These are phyloP conservation scores for Melanaphis sacchari DNA, from an alignment of 1,140 invertebrate genomes.

Conservation along the genomic window DNA sequence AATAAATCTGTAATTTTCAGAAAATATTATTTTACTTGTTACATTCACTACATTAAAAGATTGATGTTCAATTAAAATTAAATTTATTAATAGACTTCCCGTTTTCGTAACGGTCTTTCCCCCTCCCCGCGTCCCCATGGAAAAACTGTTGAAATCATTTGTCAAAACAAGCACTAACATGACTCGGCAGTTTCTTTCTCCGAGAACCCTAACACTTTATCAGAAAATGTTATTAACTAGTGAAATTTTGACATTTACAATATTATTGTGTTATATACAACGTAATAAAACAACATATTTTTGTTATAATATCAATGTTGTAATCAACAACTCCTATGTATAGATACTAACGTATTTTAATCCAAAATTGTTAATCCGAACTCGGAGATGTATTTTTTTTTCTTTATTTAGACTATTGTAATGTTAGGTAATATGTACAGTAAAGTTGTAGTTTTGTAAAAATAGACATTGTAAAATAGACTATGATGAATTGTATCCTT, in stretches of 20 bases:
- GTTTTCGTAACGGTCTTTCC: neutral
- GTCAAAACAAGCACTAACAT: slow-evolving; percentile 54
- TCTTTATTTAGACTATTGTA: slow-evolving; percentile 42
- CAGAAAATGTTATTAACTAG: slow-evolving; percentile 55
- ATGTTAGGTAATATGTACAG: slow-evolving; percentile 45
- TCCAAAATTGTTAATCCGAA: slow-evolving; percentile 36
- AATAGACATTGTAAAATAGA: slow-evolving; percentile 46
- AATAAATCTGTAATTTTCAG: neutral
- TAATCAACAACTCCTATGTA: slow-evolving; percentile 15
- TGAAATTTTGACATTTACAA: slow-evolving; percentile 49
- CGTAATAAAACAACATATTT: slow-evolving; percentile 50
- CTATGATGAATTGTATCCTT: slow-evolving; percentile 31
- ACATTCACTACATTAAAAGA: neutral
- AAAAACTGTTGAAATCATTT: slow-evolving; percentile 56
- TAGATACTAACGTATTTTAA: slow-evolving; percentile 35
- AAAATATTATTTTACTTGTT: slow-evolving; percentile 5
- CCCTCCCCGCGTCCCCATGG: neutral
- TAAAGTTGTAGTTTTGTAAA: slow-evolving; percentile 51
- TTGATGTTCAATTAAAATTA: slow-evolving; percentile 46
- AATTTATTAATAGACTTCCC: slow-evolving; percentile 54
- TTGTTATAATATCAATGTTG: slow-evolving; percentile 47
- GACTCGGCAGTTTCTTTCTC: slow-evolving; percentile 56
- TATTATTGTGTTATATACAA: slow-evolving; percentile 37
- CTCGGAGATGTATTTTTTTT: slow-evolving; percentile 31
- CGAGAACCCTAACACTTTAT: slow-evolving; percentile 18